A percentile compares a stretch with the other conserved stretches of the same genome.
Evolutionary conservation across 2,797 vertebrate species (phyloP).

Genomic region (Spinus pinus): DNA sequence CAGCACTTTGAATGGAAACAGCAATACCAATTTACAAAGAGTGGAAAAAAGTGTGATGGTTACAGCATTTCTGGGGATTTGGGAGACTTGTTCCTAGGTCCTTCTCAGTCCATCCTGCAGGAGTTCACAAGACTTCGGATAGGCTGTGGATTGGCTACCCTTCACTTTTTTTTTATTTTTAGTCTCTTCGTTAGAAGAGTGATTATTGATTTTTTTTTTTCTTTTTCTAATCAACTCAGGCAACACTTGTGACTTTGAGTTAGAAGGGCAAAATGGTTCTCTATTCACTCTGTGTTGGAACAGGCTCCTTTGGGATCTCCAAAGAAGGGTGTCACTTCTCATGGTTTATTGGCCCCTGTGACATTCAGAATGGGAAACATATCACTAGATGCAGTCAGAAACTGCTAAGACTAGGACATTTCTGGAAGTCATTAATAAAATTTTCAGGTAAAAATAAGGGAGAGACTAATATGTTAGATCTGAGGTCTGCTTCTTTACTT

Average conservation of each 20-base stretch:
- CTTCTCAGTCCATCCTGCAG: not conserved
- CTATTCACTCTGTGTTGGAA: not conserved
- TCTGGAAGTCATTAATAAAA: not conserved
- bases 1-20: not conserved
- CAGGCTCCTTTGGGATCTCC: not conserved
- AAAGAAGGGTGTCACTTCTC: not conserved
- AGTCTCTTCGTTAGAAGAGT: not conserved
- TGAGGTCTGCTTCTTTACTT: not conserved
- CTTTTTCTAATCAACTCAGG: not conserved
- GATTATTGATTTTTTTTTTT: not conserved
- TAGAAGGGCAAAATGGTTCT: not conserved
- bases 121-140: not conserved
- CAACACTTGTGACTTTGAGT: not conserved
- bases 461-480: not conserved
- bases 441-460: not conserved
- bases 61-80: not conserved
- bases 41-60: not conserved
- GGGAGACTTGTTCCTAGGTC: not conserved
- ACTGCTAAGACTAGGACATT: not conserved
- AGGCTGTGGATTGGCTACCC: not conserved
- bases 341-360: not conserved
- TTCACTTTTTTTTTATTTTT: not conserved
- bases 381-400: not conserved
- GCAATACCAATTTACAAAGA: not conserved
- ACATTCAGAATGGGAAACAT: not conserved